Percentiles rank a stretch among this genome's conserved stretches.
Evolutionary conservation across 1,140 invertebrate genomes (phyloP).

Genomic region (Latrodectus geometricus): DNA sequence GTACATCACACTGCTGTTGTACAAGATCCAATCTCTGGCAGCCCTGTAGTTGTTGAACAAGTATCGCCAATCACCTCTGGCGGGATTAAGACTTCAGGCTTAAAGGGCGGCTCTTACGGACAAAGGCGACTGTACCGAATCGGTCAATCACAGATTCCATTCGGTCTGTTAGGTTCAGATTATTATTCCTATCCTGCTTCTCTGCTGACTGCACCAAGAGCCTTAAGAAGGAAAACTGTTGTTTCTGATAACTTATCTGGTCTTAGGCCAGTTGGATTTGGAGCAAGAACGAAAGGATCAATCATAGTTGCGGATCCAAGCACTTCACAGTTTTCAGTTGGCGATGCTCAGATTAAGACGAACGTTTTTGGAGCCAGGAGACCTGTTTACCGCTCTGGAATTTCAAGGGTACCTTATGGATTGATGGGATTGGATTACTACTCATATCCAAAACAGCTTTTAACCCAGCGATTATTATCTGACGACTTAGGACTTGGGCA

Average conservation of each 20-base stretch:
- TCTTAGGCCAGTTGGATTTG: slow-evolving; percentile 20
- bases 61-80: neutral
- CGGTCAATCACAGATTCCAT: slow-evolving; percentile 35
- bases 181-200: slow-evolving; percentile 42
- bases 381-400: slow-evolving; percentile 31
- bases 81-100: neutral
- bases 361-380: slow-evolving; percentile 20
- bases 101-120: slow-evolving; percentile 34
- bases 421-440: slow-evolving; percentile 47
- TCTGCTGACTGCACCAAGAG: slow-evolving; percentile 13
- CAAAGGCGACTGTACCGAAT: slow-evolving; percentile 12
- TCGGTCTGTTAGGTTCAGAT: slow-evolving; percentile 29
- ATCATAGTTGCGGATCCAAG: slow-evolving; percentile 12
- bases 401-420: slow-evolving; percentile 43
- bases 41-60: slow-evolving; percentile 25
- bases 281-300: neutral
- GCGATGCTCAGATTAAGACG: slow-evolving; percentile 37
- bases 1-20: slow-evolving; percentile 43
- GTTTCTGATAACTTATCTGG: slow-evolving; percentile 18
- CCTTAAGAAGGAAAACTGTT: slow-evolving; percentile 19
- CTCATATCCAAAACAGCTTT: slow-evolving; percentile 40
- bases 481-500: slow-evolving; percentile 37
- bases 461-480: neutral
- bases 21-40: slow-evolving; percentile 28
- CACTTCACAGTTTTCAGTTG: slow-evolving; percentile 24